These are phyloP conservation scores for Drosophila kanapiae DNA, from an alignment of 1,140 invertebrate species.

Conservation along the genomic window DNA sequence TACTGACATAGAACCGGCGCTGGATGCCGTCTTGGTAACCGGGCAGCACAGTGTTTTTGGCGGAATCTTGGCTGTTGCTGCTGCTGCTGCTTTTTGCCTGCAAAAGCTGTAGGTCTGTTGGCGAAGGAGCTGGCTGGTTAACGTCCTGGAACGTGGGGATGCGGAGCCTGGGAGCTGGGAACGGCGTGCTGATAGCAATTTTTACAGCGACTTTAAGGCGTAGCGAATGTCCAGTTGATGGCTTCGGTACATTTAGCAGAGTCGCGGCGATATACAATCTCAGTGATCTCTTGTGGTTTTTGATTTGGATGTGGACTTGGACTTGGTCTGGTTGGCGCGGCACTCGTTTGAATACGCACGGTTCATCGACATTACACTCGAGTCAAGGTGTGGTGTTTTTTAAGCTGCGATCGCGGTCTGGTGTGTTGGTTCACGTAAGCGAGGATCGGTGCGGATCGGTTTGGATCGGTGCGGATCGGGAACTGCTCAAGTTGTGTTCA, in stretches of 20 bases:
- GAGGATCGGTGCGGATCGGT: slow-evolving; percentile 30
- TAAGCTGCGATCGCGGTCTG: slow-evolving; percentile 28
- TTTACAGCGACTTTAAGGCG: slow-evolving; percentile 35
- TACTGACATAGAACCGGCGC: slow-evolving; percentile 81
- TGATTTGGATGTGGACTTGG: slow-evolving; percentile 6
- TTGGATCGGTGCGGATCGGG: slow-evolving; percentile 3
- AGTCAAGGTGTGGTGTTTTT: slow-evolving; percentile 62
- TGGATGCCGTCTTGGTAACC: slow-evolving; percentile 78
- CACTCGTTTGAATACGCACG: slow-evolving; percentile 71
- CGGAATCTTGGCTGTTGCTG: slow-evolving; percentile 69
- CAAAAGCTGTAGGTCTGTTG: neutral
- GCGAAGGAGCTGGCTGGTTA: neutral
- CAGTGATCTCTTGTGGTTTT: slow-evolving; percentile 21
- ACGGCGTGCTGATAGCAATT: neutral
- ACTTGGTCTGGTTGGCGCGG: slow-evolving; percentile 43
- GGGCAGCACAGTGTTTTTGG: slow-evolving; percentile 59
- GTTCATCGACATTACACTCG: slow-evolving; percentile 81
- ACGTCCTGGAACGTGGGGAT: slow-evolving; percentile 14
- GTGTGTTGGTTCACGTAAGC: slow-evolving; percentile 20
- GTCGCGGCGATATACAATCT: neutral
- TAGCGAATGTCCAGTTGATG: slow-evolving; percentile 68
- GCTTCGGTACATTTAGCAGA: slow-evolving; percentile 60
- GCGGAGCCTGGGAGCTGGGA: neutral
- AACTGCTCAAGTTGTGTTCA: slow-evolving; percentile 68
- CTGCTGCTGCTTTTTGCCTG: slow-evolving; percentile 20